phyloP scores from a whole-genome alignment of 2,888 invertebrate genomes.

The Drosophila kambysellisi region DNA sequence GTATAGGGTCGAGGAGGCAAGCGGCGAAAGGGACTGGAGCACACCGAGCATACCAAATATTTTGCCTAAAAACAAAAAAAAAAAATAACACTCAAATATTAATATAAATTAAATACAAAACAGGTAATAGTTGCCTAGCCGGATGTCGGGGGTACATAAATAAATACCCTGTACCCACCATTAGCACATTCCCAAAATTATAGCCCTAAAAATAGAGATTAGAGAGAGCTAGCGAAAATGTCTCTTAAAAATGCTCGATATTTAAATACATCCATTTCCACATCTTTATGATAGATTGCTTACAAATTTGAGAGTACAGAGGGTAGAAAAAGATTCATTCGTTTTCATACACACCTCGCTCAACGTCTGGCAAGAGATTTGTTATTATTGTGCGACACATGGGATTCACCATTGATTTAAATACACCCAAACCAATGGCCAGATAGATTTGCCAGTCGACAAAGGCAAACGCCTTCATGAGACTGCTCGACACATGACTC shows the following conservation, averaged over 20 bases:
- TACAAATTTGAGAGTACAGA: not conserved
- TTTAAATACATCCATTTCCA: too few species aligned
- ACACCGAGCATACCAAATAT: slow-evolving; percentile 89
- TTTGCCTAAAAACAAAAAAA: slow-evolving; percentile 85
- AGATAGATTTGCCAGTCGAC: slow-evolving; percentile 81
- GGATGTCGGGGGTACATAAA: not conserved
- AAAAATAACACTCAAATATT: not conserved
- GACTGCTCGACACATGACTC: slow-evolving; percentile 68
- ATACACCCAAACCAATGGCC: slow-evolving; percentile 71
- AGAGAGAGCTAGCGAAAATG: not conserved
- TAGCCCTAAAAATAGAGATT: not conserved
- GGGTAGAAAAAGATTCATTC: not conserved
- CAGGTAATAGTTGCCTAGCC: not conserved
- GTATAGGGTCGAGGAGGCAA: slow-evolving; percentile 88
- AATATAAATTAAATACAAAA: slow-evolving; percentile 1
- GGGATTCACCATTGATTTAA: slow-evolving; percentile 80
- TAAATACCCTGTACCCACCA: not conserved
- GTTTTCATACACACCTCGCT: slow-evolving; percentile 80
- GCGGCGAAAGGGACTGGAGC: slow-evolving; percentile 87
- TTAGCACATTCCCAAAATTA: not conserved
- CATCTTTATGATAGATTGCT: not conserved
- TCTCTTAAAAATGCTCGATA: not conserved
- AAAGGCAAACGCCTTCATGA: slow-evolving; percentile 78
- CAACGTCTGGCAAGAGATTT: slow-evolving; percentile 76
- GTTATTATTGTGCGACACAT: slow-evolving; percentile 82